Evolutionary conservation across 2,797 vertebrate species (phyloP).

Genomic region (Enoplosus armatus): DNA sequence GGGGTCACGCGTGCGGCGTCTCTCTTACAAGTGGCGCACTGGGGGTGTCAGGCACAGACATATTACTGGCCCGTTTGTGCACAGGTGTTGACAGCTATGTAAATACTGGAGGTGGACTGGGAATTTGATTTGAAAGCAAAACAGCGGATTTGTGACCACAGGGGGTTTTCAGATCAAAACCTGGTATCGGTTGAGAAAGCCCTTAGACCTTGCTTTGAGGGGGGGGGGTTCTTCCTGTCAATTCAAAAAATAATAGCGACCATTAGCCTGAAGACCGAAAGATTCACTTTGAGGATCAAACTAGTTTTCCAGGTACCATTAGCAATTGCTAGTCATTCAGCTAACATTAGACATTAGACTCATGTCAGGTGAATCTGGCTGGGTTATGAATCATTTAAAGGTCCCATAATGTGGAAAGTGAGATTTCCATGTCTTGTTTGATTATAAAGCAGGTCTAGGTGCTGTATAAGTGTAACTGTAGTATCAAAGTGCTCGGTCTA

Average conservation of each 20-base stretch:
- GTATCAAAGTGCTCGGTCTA: too few relatives aligned
- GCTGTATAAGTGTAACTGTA: too few relatives aligned
- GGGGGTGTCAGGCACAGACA: slow-evolving; percentile 1
- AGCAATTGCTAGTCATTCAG: background rate
- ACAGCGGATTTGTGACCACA: background rate
- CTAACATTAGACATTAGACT: background rate
- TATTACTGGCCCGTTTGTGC: background rate
- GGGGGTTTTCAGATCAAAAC: background rate
- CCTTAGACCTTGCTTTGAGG: background rate
- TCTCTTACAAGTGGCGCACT: background rate
- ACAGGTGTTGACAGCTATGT: slow-evolving; percentile 6
- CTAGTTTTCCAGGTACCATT: background rate
- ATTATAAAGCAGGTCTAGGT: too few relatives aligned
- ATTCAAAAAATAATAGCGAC: too few relatives aligned
- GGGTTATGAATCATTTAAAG: background rate
- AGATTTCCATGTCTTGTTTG: too few relatives aligned
- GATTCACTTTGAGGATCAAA: background rate
- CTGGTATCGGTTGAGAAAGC: background rate
- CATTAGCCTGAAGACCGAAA: background rate
- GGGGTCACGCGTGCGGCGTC: slow-evolving; percentile 18
- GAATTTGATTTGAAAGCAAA: background rate
- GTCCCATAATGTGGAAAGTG: too few relatives aligned
- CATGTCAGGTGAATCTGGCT: background rate
- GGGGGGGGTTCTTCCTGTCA: background rate
- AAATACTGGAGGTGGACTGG: background rate